Evolutionary conservation across 2,113 vertebrate species (phyloP).

Genomic region (Menura novaehollandiae): DNA sequence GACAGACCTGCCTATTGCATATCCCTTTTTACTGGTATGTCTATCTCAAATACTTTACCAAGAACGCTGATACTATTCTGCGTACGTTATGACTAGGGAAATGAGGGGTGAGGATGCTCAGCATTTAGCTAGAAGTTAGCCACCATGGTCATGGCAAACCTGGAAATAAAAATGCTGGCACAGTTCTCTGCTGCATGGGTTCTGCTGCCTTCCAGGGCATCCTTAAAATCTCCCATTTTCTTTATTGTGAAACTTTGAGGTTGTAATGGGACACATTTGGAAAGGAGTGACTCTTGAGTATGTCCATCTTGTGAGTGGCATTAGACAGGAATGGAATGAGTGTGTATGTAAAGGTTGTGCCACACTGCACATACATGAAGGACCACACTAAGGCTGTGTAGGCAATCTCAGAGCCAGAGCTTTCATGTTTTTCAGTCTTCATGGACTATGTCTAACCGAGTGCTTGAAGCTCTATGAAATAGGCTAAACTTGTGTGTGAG

Average conservation of each 20-base stretch:
- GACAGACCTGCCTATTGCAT: background rate
- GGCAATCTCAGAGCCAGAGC: background rate
- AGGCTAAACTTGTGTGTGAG: background rate
- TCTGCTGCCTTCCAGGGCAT: background rate
- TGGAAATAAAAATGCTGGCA: background rate
- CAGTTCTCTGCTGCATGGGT: background rate
- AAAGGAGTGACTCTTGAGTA: background rate
- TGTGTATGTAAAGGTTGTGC: background rate
- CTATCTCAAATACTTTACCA: background rate
- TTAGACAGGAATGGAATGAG: background rate
- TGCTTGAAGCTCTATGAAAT: background rate
- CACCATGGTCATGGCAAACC: background rate
- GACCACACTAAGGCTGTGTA: rapidly evolving
- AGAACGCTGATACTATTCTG: background rate
- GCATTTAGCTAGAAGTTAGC: background rate
- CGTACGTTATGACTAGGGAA: background rate
- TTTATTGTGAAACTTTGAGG: background rate
- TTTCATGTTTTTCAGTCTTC: background rate
- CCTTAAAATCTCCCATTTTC: background rate
- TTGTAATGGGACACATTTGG: background rate
- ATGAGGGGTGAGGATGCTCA: background rate
- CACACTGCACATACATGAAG: background rate
- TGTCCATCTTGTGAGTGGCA: background rate
- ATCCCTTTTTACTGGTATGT: background rate
- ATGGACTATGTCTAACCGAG: background rate